Percentiles rank a stretch among this genome's conserved stretches.
These are phyloP conservation scores for Drosophila yooni DNA, from an alignment of 2,888 invertebrate species.

Conservation along the genomic window DNA sequence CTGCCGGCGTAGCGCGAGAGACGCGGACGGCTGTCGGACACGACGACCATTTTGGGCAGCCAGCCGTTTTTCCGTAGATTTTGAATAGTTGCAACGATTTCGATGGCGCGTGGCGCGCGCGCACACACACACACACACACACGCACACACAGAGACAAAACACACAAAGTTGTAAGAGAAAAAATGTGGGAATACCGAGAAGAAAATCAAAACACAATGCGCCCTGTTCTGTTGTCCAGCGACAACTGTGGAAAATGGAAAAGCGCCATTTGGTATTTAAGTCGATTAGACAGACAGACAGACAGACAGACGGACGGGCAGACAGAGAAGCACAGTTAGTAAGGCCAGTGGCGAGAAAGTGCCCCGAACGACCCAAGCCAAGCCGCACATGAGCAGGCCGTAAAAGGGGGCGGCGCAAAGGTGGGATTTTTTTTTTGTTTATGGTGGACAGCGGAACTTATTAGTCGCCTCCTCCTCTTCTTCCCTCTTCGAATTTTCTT, in stretches of 20 bases:
- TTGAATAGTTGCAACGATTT: conserved; percentile 61
- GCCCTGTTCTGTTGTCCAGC: conserved; percentile 59
- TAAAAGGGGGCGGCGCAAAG: background rate
- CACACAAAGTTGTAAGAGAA: conserved; percentile 3
- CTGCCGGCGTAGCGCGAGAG: conserved; percentile 81
- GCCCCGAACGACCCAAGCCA: background rate
- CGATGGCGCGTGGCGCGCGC: conserved; percentile 45
- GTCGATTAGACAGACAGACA: conserved; percentile 7
- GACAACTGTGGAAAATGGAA: conserved; percentile 68
- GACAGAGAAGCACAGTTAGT: background rate
- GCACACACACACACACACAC: conserved; percentile 20
- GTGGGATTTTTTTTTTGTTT: background rate
- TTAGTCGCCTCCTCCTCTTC: background rate
- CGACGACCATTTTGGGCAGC: conserved; percentile 82
- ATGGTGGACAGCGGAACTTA: conserved; percentile 17
- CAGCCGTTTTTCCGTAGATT: conserved; percentile 63
- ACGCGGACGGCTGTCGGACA: conserved; percentile 81
- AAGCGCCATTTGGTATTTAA: conserved; percentile 53
- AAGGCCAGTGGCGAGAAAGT: background rate
- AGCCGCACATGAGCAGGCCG: background rate
- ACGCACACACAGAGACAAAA: background rate
- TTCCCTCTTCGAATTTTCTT: background rate
- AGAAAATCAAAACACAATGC: conserved; percentile 35
- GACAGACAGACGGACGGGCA: background rate
- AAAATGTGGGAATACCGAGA: background rate